Base-by-base conservation (phyloP, 2,888 invertebrate species). In the Stramonita haemastoma region DNA sequence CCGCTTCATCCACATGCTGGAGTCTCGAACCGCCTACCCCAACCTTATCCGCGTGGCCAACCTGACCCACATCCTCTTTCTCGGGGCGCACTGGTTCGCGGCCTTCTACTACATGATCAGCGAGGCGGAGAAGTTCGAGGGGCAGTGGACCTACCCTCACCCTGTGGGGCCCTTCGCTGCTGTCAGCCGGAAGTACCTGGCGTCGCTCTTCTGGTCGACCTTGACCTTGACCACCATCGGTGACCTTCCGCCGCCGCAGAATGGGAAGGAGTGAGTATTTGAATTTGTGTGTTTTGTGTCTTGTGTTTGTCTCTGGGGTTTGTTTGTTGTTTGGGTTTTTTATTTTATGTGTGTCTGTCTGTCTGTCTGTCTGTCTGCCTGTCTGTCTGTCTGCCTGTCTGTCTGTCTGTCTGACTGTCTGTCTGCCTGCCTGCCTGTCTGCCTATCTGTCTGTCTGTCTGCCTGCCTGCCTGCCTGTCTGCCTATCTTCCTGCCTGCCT, bases 11-110 rank as follows among this genome's bases (percentile, higher is more conserved):
- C 99, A 99, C 96, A 98, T 99, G 97, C 98, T 99, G 94, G 99
- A 99, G 96, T 98, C 99, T 87, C 97, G 99, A 94, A 99, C 99
- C 8, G 98, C 99, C 90, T 99, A 98, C 96, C 99, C 99, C 56
- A 99, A 99, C 97, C 97, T 99, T 96, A 98, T 99, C 98, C 97
- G 99, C 29, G 99, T 99, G 92, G 97, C 98, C 95, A 99, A 99
- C 96, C 97, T 99, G 91, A 98, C 99, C 93, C 99, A 99, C 96
- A 98, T 99, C 94, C 97, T 99, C 92, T 97, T 99, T 94, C 98
- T 99, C 95, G 97, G 99, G 94, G 98, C 99, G 87, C 99, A 99
- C 96, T 99, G 99, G 99, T 99, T 99, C 96, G 99, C 99, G 89
- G 99, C 99, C 96, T 99, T 99, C 97, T 99, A 99, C 97, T 99